These are phyloP conservation scores for Dendrocincla fuliginosa DNA, from an alignment of 2,797 vertebrate genomes.

Conservation along the genomic window DNA sequence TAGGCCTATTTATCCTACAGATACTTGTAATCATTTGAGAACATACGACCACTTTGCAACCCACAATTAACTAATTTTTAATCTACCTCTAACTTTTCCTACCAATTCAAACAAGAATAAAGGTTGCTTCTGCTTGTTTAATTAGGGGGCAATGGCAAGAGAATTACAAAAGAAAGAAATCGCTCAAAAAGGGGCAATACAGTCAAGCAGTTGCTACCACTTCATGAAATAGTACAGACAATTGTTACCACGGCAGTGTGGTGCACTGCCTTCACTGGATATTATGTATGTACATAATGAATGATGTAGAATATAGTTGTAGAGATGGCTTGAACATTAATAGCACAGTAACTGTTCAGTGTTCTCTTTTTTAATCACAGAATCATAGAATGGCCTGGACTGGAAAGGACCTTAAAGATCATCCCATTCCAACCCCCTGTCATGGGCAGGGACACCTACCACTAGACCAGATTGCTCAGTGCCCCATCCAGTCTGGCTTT, in stretches of 20 bases:
- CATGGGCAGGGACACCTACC: not conserved
- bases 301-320: not conserved
- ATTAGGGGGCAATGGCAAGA: not conserved
- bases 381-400: not conserved
- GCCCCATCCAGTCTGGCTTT: not conserved
- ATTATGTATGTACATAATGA: not conserved
- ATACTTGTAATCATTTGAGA: not conserved
- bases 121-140: not conserved
- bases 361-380: not conserved
- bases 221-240: accelerated
- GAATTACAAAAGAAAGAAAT: not conserved
- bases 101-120: not conserved
- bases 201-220: not conserved
- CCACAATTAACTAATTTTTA: not conserved
- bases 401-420: not conserved
- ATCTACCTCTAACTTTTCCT: not conserved
- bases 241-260: not conserved
- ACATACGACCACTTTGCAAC: not conserved
- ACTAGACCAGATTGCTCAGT: not conserved
- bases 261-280: not conserved
- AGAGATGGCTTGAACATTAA: not conserved
- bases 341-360: accelerated
- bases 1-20: not conserved
- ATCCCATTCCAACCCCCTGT: not conserved
- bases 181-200: not conserved